Percentiles rank a stretch among this genome's conserved stretches.
Conservation (phyloP, 1,140 invertebrate species). For the Drosophila littoralis region DNA sequence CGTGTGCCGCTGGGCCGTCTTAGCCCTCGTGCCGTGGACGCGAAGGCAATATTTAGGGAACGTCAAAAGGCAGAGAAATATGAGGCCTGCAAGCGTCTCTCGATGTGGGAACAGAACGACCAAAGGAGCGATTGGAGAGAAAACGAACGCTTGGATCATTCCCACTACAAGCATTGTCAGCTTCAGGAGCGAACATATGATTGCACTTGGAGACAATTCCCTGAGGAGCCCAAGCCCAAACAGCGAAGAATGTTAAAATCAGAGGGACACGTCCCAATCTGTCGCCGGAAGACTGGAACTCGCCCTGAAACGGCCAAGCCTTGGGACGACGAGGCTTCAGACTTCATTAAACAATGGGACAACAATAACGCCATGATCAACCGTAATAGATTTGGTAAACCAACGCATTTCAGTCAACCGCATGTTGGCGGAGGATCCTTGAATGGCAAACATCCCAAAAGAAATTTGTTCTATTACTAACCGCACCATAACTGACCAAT, state of each 20-base stretch:
- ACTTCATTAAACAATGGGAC: slow-evolving; percentile 50
- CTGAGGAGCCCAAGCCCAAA: slow-evolving; percentile 16
- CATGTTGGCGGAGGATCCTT: too few species aligned
- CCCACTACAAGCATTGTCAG: slow-evolving; percentile 27
- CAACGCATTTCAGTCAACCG: not conserved
- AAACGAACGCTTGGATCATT: slow-evolving; percentile 29
- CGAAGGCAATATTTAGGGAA: slow-evolving; percentile 19
- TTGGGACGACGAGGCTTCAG: slow-evolving; percentile 11
- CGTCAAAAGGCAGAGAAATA: slow-evolving; percentile 45
- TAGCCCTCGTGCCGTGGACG: not conserved
- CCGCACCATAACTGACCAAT: not conserved
- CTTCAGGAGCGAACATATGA: slow-evolving; percentile 38
- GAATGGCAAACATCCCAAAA: not conserved
- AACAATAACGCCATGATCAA: slow-evolving; percentile 18
- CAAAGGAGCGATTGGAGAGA: not conserved
- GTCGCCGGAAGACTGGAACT: not conserved
- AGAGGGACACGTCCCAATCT: not conserved
- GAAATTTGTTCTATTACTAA: not conserved
- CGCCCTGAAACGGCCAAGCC: slow-evolving; percentile 46
- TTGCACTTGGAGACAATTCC: slow-evolving; percentile 59
- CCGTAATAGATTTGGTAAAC: slow-evolving; percentile 12
- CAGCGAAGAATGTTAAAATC: not conserved
- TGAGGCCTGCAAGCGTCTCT: slow-evolving; percentile 45
- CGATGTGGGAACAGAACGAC: slow-evolving; percentile 61
- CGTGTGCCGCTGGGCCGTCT: not conserved